Percentiles rank a stretch among this genome's conserved stretches.
Evolutionary conservation across 2,888 invertebrate genomes (phyloP).

Genomic region (Rotaria magnacalcarata): DNA sequence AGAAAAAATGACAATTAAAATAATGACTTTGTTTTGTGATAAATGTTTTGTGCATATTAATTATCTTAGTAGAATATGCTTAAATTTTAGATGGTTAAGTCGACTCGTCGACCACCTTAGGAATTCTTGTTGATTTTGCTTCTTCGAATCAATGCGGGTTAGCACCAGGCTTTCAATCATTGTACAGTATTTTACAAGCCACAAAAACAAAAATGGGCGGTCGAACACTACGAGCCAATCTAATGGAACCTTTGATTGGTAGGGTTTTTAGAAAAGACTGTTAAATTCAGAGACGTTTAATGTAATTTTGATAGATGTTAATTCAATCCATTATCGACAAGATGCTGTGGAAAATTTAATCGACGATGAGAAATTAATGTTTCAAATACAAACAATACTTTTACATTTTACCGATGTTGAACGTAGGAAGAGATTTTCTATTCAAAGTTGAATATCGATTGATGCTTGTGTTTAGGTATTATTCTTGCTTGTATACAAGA

Average conservation of each 20-base stretch:
- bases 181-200: constrained; percentile 30
- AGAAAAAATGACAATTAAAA: not conserved
- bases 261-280: not conserved
- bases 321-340: constrained; percentile 27
- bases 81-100: not conserved
- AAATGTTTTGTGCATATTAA: not conserved
- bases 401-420: constrained; percentile 26
- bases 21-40: not conserved
- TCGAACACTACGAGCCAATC: not conserved
- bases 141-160: constrained; percentile 18
- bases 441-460: no score
- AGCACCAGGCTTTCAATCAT: constrained; percentile 18
- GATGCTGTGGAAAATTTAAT: constrained; percentile 28
- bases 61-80: not conserved
- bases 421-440: not conserved
- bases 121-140: constrained; percentile 25
- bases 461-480: not conserved
- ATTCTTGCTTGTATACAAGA: constrained; percentile 17
- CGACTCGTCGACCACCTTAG: not conserved
- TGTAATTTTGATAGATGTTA: not conserved
- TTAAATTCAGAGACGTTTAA: no score
- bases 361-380: constrained; percentile 23
- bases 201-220: constrained; percentile 34
- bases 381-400: constrained; percentile 24
- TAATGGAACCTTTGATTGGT: constrained; percentile 33